Evolutionary conservation across 2,888 invertebrate species (phyloP), one percentile per base, ranked within the genome.

Genomic region (Drosophila yooni): DNA sequence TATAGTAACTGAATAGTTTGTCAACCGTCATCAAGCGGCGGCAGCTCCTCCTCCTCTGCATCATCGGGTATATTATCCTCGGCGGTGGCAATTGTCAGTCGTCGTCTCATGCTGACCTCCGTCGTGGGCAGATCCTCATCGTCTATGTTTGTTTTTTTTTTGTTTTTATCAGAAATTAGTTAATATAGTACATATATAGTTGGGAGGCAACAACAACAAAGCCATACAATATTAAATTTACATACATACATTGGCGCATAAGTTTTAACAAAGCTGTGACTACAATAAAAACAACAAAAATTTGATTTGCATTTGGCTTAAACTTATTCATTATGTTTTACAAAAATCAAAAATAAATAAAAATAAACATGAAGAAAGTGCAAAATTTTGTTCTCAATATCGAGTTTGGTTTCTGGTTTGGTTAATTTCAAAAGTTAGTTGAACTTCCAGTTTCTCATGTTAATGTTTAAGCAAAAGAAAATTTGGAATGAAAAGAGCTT

Each of bases 1-100:
- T 43, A 54, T 43, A 57, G 50, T 40, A 53, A 38, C 11, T 40
- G 59, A 51, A 60, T 62, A 68, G 34, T 63, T 40, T 68, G 54
- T 76, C 81, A 92, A 93, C 92, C 92, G 82, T 92, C 93, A 83
- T 93, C 91, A 27, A 91, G 79, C 53, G 83, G 88, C 46, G 90
- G 90, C 59, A 89, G 82, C 29, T 91, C 89, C 57, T 89, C 89
- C 58, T 89, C 91, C 64, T 27, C 18, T 29, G 59, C 66, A 43
- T 85, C 88, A 70, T 91, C 91, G 18, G 88, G 88, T 70, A 91
- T 83, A 18, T 84, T 74, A 51, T 93, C 93, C 66, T 92, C 92
- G 7, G 89, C 84, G 10, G 82, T 76, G 54, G 93, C 91, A 60
- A 93, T 92, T 27, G 93, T 93, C 56, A 93, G 74, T 50, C 93